A percentile compares a stretch with the other conserved stretches of the same genome.
These are phyloP conservation scores for Orbicella faveolata DNA, from an alignment of 64 coral and sea anemone species.

Conservation along the genomic window DNA sequence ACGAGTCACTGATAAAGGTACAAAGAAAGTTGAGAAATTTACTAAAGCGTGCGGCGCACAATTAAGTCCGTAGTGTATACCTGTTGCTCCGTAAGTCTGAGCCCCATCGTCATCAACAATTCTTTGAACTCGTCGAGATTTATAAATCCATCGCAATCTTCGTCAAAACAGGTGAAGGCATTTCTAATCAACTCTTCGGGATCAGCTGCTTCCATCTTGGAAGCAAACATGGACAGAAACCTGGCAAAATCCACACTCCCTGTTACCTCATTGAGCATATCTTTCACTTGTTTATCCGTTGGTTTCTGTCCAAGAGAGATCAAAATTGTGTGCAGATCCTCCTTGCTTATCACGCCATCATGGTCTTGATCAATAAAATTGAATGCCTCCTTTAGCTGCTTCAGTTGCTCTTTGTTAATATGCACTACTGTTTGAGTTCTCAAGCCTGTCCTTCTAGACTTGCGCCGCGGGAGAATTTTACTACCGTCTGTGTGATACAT, in stretches of 20 bases:
- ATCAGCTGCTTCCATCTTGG: conserved; percentile 52
- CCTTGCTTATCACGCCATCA: conserved; percentile 62
- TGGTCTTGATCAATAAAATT: conserved; percentile 69
- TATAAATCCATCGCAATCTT: conserved; percentile 58
- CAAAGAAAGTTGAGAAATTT: too few species aligned
- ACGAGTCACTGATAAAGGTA: too few species aligned
- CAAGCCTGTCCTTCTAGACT: background rate
- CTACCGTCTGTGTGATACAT: conserved; percentile 29
- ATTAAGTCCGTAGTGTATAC: background rate
- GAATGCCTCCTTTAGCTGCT: conserved; percentile 46
- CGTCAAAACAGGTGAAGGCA: conserved; percentile 76
- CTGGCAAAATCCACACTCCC: conserved; percentile 41
- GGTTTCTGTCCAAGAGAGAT: conserved; percentile 71
- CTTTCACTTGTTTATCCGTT: conserved; percentile 39
- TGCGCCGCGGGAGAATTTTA: conserved; percentile 7
- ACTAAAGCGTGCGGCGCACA: too few species aligned
- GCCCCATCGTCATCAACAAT: conserved; percentile 56
- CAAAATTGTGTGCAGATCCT: conserved; percentile 45
- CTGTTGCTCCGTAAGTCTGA: conserved; percentile 67
- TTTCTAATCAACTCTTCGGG: conserved; percentile 58
- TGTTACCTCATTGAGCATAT: conserved; percentile 64
- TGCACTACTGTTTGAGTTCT: background rate
- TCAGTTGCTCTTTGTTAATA: conserved; percentile 37
- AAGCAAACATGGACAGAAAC: conserved; percentile 63
- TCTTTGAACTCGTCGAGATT: conserved; percentile 58